phyloP scores from a whole-genome alignment of 1,140 invertebrate species.

The Maniola jurtina region DNA sequence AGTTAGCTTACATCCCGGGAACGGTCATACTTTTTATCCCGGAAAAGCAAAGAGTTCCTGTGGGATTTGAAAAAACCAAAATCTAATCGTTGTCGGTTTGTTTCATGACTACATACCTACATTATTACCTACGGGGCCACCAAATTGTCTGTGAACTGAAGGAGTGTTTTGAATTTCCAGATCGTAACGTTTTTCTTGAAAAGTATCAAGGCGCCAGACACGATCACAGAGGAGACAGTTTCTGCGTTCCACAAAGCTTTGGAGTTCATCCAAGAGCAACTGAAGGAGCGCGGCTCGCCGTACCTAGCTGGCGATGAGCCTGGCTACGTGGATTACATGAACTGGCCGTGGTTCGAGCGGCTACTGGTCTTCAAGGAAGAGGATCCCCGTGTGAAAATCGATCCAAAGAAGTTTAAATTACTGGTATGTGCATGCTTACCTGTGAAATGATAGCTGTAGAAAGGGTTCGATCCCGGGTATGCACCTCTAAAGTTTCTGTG shows the following conservation, averaged over 20 bases:
- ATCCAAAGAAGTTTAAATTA: conserved; percentile 41
- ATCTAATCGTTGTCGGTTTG: neutral
- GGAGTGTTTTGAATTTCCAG: conserved; percentile 31
- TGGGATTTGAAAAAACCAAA: no score
- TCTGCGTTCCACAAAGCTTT: conserved; percentile 42
- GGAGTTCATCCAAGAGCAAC: conserved; percentile 50
- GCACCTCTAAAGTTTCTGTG: no score
- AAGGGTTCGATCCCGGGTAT: no score
- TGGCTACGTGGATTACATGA: conserved; percentile 93
- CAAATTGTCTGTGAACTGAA: no score
- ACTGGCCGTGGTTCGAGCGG: conserved; percentile 94
- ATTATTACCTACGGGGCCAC: neutral
- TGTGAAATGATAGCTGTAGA: neutral
- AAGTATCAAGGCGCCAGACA: conserved; percentile 41
- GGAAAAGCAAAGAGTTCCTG: no score
- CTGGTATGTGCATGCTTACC: conserved; percentile 45
- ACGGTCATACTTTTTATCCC: no score
- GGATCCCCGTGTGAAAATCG: conserved; percentile 38
- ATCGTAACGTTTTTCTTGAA: conserved; percentile 49
- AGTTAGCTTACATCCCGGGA: no score
- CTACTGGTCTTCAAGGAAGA: conserved; percentile 61
- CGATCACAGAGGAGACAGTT: conserved; percentile 45
- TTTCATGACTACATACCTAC: neutral
- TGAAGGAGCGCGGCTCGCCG: conserved; percentile 81
- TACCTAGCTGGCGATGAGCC: conserved; percentile 85